These are phyloP conservation scores for Amblyjoppa fuscipennis DNA, from an alignment of 2,888 invertebrate species.

Conservation along the genomic window DNA sequence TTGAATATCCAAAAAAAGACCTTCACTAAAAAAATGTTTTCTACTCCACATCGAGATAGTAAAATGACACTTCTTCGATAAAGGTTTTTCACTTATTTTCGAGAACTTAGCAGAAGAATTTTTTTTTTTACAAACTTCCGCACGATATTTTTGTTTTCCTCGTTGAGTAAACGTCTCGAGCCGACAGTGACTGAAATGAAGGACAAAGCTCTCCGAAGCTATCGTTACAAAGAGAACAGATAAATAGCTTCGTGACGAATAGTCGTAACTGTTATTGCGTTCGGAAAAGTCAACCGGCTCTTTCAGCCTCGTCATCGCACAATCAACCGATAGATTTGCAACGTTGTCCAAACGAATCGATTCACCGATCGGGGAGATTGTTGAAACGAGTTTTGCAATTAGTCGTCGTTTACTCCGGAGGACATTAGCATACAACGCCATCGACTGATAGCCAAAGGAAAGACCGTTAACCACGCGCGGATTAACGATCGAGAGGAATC, in stretches of 20 bases:
- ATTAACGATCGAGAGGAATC: conserved; percentile 18
- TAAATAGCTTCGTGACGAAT: conserved; percentile 1
- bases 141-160: too few relatives aligned
- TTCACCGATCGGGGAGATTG: conserved; percentile 1
- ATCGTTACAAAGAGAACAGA: background rate
- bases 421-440: conserved; percentile 34
- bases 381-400: background rate
- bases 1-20: too few relatives aligned
- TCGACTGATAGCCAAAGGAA: conserved; percentile 10
- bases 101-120: too few relatives aligned
- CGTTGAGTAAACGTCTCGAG: too few relatives aligned
- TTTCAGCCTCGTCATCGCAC: conserved; percentile 14
- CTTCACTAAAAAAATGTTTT: too few relatives aligned
- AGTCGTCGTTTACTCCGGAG: background rate
- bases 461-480: conserved; percentile 18
- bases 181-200: background rate
- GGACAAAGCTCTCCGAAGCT: background rate
- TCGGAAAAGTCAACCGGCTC: background rate
- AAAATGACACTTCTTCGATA: too few relatives aligned
- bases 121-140: too few relatives aligned
- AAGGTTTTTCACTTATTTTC: too few relatives aligned
- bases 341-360: conserved; percentile 1
- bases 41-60: too few relatives aligned
- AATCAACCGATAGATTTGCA: conserved; percentile 21
- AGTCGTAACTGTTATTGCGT: background rate